These are phyloP conservation scores for Naja naja DNA, from an alignment of 2,113 vertebrate species.

Conservation along the genomic window DNA sequence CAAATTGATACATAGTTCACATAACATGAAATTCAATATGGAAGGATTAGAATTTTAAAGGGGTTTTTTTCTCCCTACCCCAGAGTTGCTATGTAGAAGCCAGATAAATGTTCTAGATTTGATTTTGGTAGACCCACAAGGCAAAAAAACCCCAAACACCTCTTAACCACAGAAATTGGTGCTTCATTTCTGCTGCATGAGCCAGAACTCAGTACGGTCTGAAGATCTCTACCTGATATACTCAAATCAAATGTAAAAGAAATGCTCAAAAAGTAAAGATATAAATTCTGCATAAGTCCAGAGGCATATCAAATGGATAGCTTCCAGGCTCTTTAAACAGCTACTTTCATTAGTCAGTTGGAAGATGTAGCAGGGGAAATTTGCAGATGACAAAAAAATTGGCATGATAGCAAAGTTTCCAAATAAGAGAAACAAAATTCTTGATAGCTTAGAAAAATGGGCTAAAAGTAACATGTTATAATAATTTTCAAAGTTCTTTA, in stretches of 20 bases:
- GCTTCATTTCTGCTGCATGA: background rate
- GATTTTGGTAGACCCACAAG: no score
- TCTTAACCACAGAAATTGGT: background rate
- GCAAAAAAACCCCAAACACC: no score
- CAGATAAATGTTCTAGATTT: background rate
- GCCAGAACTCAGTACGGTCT: background rate
- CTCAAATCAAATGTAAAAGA: background rate
- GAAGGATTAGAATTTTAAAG: background rate
- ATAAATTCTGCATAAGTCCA: background rate
- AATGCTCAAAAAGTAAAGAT: background rate
- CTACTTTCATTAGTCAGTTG: background rate
- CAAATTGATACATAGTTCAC: background rate
- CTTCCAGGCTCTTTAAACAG: background rate
- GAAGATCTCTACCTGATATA: background rate
- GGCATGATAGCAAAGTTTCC: background rate
- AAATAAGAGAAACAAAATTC: background rate
- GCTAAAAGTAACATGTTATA: background rate
- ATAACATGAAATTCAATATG: background rate
- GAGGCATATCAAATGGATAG: background rate
- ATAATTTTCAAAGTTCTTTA: background rate
- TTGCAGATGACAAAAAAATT: background rate
- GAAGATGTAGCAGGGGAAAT: background rate
- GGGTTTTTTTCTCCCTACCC: fast-evolving
- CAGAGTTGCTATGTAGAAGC: background rate
- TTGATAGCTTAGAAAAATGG: background rate